Conservation (phyloP, 2,797 vertebrate species). For the Cheirogaleus major region DNA sequence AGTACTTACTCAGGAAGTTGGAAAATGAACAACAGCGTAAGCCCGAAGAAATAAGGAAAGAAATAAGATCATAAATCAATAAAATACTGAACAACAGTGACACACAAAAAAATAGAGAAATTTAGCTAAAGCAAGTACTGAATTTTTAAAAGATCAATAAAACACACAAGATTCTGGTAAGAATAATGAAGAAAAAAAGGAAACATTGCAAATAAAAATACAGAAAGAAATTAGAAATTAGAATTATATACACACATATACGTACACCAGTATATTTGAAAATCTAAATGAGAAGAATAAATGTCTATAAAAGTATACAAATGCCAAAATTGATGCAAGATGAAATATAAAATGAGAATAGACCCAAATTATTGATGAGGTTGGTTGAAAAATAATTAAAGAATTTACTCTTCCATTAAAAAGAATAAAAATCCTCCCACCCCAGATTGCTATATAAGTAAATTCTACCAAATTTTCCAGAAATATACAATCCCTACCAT, state of each 20-base stretch:
- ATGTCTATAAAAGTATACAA: background rate
- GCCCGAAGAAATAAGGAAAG: background rate
- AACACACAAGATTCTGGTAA: constrained; percentile 20
- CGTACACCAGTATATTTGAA: background rate
- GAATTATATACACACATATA: background rate
- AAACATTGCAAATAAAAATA: background rate
- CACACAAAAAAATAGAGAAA: background rate
- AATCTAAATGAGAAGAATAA: background rate
- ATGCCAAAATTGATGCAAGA: background rate
- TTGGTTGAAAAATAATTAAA: background rate
- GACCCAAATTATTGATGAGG: background rate
- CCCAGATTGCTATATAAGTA: background rate
- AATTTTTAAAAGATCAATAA: constrained; percentile 13
- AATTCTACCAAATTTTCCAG: background rate
- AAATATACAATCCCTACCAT: background rate
- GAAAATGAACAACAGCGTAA: constrained; percentile 5
- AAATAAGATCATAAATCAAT: background rate
- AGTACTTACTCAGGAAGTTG: constrained; percentile 7
- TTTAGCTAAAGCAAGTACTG: background rate
- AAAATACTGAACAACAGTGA: background rate
- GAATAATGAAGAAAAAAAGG: background rate
- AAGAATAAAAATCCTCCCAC: background rate
- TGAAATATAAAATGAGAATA: constrained; percentile 34
- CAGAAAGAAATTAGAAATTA: constrained; percentile 37
- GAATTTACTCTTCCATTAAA: background rate